A percentile compares a stretch with the other conserved stretches of the same genome.
Evolutionary conservation across 2,113 vertebrate species (phyloP).

Genomic region (Vicugna pacos): DNA sequence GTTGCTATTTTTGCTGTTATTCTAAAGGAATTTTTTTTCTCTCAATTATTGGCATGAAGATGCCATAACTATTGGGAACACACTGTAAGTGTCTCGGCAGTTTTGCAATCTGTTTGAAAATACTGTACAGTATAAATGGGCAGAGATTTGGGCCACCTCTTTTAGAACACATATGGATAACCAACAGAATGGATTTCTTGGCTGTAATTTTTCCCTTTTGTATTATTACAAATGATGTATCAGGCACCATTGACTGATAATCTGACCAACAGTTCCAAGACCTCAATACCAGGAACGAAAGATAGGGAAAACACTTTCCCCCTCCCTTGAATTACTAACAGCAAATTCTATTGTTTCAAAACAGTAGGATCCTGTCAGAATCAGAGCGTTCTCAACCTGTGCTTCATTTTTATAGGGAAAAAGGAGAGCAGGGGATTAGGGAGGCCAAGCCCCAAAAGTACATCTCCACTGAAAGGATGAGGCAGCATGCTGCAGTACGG

Average conservation of each 20-base stretch:
- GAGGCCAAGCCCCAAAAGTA: neutral
- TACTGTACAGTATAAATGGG: constrained; percentile 55
- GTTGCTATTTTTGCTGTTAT: constrained; percentile 35
- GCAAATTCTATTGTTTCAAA: constrained; percentile 11
- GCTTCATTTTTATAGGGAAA: neutral
- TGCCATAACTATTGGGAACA: constrained; percentile 66
- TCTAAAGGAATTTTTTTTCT: constrained; percentile 50
- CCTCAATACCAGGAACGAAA: neutral
- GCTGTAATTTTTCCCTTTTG: constrained; percentile 13
- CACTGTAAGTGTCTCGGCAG: constrained; percentile 60
- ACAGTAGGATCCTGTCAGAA: neutral
- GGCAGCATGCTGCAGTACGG: neutral
- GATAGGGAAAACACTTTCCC: neutral
- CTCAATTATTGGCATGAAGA: constrained; percentile 75
- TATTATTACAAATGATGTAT: constrained; percentile 59
- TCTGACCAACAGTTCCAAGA: constrained; percentile 7
- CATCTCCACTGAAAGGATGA: neutral
- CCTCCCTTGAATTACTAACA: neutral
- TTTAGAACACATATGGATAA: constrained; percentile 66
- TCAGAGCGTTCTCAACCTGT: neutral
- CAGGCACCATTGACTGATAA: constrained; percentile 7
- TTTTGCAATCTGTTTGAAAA: constrained; percentile 71
- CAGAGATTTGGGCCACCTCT: constrained; percentile 37
- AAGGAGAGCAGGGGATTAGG: neutral
- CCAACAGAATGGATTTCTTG: constrained; percentile 55